These are phyloP conservation scores for Sebastes schlegelii DNA, from an alignment of 2,113 vertebrate genomes.

Conservation along the genomic window DNA sequence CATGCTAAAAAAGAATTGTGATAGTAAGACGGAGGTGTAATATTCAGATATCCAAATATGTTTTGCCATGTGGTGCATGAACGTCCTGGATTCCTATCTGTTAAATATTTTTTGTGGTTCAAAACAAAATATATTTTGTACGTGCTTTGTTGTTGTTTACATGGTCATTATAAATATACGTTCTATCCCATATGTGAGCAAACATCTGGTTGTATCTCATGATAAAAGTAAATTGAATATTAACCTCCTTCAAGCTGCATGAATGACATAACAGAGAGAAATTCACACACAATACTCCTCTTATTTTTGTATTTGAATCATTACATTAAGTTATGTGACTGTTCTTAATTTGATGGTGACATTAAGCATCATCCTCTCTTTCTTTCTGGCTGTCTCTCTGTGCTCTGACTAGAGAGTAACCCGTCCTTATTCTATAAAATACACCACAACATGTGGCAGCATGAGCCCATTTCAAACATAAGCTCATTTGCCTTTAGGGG, in stretches of 20 bases:
- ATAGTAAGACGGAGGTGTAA: too few species aligned
- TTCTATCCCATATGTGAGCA: neutral
- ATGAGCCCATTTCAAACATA: constrained; percentile 50
- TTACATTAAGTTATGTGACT: neutral
- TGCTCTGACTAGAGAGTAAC: constrained; percentile 17
- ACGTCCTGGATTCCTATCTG: neutral
- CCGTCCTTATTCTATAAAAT: constrained; percentile 31
- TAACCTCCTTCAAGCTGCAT: neutral
- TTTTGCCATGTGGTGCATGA: neutral
- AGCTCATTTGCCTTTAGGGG: constrained; percentile 54
- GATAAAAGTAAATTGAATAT: neutral
- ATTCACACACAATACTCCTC: neutral
- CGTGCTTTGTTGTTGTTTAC: neutral
- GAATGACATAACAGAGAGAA: neutral
- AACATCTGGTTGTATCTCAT: neutral
- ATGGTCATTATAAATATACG: neutral
- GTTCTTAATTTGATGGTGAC: neutral
- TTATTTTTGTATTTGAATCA: neutral
- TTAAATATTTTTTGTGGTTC: neutral
- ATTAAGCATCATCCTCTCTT: neutral
- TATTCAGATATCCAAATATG: too few species aligned
- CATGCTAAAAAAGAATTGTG: neutral
- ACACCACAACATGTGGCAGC: constrained; percentile 52
- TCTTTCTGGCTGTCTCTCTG: constrained; percentile 8
- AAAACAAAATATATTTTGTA: neutral